Conservation (phyloP, 2,797 vertebrate genomes). For the Alosa sapidissima region DNA sequence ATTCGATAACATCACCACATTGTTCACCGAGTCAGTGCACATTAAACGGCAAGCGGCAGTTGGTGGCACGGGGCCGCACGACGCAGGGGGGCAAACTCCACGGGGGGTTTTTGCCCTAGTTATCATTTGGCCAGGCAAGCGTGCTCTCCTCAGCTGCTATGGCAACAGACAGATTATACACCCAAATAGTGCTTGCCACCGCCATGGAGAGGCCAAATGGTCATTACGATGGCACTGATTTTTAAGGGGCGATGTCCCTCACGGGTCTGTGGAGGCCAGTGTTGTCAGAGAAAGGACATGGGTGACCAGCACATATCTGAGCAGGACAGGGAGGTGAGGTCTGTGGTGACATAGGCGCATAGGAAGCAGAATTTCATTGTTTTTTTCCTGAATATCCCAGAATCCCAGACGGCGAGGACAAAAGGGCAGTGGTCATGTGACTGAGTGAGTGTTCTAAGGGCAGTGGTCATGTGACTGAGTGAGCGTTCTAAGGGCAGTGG, state of each 20-base stretch:
- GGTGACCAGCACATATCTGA: neutral
- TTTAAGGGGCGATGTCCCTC: neutral
- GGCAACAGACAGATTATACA: slow-evolving; percentile 51
- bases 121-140: slow-evolving; percentile 40
- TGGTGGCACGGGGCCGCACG: slow-evolving; percentile 32
- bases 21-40: neutral
- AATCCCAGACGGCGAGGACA: neutral
- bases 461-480: slow-evolving; percentile 1
- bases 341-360: neutral
- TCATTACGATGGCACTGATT: slow-evolving; percentile 29
- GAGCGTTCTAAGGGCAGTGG: neutral
- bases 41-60: neutral
- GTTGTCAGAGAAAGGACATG: neutral
- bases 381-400: neutral
- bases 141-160: slow-evolving; percentile 49
- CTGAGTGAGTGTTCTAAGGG: neutral
- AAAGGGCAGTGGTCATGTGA: neutral
- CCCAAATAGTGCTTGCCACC: slow-evolving; percentile 29
- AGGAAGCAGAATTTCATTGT: neutral
- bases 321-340: neutral
- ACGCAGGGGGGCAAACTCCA: slow-evolving; percentile 25
- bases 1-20: neutral
- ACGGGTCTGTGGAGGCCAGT: slow-evolving; percentile 14
- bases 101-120: slow-evolving; percentile 40
- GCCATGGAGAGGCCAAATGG: slow-evolving; percentile 33